These are phyloP conservation scores for Apamea anceps DNA, from an alignment of 2,888 invertebrate genomes.

Conservation along the genomic window DNA sequence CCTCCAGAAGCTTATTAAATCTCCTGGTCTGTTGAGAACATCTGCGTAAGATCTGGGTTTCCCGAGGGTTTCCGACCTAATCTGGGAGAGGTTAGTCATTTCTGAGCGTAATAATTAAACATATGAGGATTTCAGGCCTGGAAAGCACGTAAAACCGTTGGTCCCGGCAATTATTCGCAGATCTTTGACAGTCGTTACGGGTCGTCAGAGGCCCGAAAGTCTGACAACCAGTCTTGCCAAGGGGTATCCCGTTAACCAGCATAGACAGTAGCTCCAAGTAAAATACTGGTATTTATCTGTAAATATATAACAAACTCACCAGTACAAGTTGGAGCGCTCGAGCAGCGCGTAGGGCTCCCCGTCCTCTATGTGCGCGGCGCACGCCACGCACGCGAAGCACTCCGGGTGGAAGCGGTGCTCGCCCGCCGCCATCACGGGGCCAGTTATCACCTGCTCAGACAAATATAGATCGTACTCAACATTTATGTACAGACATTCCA, in stretches of 20 bases:
- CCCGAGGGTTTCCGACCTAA: too few species aligned
- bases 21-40: too few species aligned
- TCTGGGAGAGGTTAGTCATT: not conserved
- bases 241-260: not conserved
- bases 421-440: constrained; percentile 98
- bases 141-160: not conserved
- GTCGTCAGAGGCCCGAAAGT: not conserved
- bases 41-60: too few species aligned
- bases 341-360: constrained; percentile 97
- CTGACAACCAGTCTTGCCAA: not conserved
- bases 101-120: not conserved
- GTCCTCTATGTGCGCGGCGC: constrained; percentile 96
- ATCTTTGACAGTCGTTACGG: too few species aligned
- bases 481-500: not conserved
- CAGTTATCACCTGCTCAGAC: constrained; percentile 90
- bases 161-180: too few species aligned
- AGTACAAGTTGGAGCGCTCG: constrained; percentile 97
- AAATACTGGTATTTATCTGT: not conserved
- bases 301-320: constrained; percentile 84
- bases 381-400: constrained; percentile 96
- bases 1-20: too few species aligned
- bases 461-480: not conserved
- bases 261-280: not conserved
- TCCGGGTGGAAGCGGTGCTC: constrained; percentile 99
- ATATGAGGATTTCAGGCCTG: not conserved